Evolutionary conservation across 2,797 vertebrate species (phyloP), one percentile per base, ranked within the genome.

Genomic region (Ficedula albicollis): DNA sequence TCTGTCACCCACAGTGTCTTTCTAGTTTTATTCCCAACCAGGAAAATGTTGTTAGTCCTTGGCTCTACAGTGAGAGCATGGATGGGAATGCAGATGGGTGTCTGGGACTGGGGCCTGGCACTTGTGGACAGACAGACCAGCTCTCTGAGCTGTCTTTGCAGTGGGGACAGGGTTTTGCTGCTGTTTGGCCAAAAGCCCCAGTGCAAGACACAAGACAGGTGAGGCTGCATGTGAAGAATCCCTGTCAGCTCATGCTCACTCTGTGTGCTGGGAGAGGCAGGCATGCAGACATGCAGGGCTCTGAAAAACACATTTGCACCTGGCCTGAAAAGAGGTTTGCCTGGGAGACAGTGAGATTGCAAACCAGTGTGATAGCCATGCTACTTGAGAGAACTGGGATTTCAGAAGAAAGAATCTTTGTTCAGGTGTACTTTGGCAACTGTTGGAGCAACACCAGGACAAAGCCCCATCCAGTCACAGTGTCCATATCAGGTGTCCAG

Each of bases 1-100:
- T 92, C 18, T 88, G 52, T 22, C 29, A 38, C 23, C 23, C 9
- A 11, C 15, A 22, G 12, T 15, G 13, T 75, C n/a, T 73, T 85
- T 73, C 41, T 54, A 3, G 13, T 7, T 66, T 85, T 62, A n/a
- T 17, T 87, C 18, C 23, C 23, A 41, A 3, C 12, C 21, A 69
- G 19, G 6, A 41, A 30, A 88, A 34, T 54, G 11, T 39, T 73
- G 51, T 43, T 66, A 69, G 30, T 5, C 4, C 36, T 46, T 64
- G 25, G 30, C 1, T 1, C 12, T 77, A 0, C 13, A 41, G 27
- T 29, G 51, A 23, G 59, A 38, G 10, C 6, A n/a, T 18, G 17
- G 29, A 6, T 38, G 15, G 15, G 25, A 20, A 4, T 52, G 64
- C 43, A 39, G 60, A 17, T 43, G 36, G 5, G 36, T 29, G 30